phyloP scores from a whole-genome alignment of 53 echinoderm and acorn worm species.

The Actinopyga echinites region DNA sequence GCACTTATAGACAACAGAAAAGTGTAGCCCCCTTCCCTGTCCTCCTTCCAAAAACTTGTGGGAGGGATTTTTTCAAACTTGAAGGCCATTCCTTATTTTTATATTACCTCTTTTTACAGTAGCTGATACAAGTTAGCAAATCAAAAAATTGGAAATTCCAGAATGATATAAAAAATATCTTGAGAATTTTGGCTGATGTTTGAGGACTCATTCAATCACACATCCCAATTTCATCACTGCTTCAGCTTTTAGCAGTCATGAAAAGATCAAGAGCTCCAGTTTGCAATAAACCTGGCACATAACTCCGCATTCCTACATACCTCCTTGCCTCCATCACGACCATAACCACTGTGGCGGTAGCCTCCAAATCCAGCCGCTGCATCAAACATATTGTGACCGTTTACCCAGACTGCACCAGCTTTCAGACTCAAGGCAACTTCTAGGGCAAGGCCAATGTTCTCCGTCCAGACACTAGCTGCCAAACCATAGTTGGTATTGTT shows the following conservation, averaged over 20 bases:
- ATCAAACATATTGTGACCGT: constrained; percentile 97
- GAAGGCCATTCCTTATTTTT: no score
- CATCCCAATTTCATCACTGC: neutral
- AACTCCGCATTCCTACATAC: constrained; percentile 30
- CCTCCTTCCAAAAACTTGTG: no score
- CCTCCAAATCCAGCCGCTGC: constrained; percentile 98
- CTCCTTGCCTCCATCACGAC: constrained; percentile 97
- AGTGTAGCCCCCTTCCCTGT: no score
- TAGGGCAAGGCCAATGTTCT: constrained; percentile 85
- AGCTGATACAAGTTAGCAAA: no score
- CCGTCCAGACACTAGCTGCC: constrained; percentile 97
- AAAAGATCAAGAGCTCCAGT: neutral
- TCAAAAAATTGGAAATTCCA: no score
- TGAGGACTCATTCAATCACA: neutral
- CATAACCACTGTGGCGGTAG: constrained; percentile 95
- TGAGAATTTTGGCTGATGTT: neutral
- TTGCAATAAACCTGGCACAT: neutral
- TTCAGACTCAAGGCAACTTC: constrained; percentile 90
- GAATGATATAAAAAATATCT: no score
- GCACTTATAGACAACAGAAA: no score
- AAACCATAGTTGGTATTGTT: constrained; percentile 97
- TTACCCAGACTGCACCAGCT: constrained; percentile 94
- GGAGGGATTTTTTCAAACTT: no score
- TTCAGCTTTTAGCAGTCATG: neutral
- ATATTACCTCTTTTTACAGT: no score